Evolutionary conservation across 35 echinoderm and acorn worm species (phyloP).

Genomic region (Patiria miniata): DNA sequence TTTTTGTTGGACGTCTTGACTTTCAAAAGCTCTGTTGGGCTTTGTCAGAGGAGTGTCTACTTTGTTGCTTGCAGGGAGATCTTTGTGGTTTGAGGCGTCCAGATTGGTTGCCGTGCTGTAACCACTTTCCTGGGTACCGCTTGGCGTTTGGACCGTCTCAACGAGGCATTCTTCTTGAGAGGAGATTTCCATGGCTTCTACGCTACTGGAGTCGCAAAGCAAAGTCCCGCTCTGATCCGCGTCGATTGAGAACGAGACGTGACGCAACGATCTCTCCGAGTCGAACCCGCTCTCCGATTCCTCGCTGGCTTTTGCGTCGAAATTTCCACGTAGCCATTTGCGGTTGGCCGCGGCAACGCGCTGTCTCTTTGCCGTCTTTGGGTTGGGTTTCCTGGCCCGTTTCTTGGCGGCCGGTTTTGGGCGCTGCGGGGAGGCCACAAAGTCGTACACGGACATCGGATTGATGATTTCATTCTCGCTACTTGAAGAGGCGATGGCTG

Average conservation of each 20-base stretch:
- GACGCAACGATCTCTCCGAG: conserved; percentile 2
- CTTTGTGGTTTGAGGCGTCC: background rate
- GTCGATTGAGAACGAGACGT: conserved; percentile 49
- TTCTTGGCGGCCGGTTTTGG: conserved; percentile 48
- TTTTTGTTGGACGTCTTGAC: background rate
- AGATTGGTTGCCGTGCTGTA: background rate
- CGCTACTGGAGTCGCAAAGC: conserved; percentile 1
- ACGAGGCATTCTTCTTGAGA: background rate
- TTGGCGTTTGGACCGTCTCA: background rate
- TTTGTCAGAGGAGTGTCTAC: background rate
- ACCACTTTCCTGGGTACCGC: background rate
- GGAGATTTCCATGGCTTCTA: conserved; percentile 25
- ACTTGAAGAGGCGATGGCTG: background rate
- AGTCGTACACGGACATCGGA: conserved; percentile 15
- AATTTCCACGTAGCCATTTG: conserved; percentile 47
- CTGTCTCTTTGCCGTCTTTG: conserved; percentile 30
- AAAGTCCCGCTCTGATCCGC: background rate
- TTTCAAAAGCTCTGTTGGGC: background rate
- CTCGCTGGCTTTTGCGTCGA: background rate
- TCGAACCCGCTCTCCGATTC: background rate
- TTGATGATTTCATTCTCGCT: background rate
- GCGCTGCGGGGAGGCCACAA: conserved; percentile 37
- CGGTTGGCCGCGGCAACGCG: conserved; percentile 69
- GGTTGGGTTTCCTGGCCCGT: background rate
- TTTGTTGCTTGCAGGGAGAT: background rate